phyloP scores from a whole-genome alignment of 2,113 vertebrate genomes.

The Equus przewalskii region DNA sequence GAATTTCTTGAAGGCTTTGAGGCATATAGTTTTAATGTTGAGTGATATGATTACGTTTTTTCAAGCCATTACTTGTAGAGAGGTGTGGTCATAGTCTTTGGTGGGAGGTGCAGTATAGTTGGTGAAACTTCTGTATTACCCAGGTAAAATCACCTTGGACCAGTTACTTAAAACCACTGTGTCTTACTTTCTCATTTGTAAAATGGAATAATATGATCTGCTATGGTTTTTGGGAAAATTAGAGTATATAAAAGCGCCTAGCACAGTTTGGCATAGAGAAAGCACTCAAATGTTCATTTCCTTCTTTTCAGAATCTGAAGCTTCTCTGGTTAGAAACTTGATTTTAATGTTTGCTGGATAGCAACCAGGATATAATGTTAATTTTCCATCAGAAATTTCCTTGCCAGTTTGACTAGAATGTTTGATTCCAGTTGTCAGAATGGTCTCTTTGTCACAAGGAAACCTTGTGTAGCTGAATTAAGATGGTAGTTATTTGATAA shows the following conservation, averaged over 20 bases:
- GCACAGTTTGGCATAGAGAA: neutral
- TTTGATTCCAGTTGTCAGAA: neutral
- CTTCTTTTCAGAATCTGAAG: neutral
- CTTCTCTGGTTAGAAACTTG: constrained; percentile 42
- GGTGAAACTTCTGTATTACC: neutral
- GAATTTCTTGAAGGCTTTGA: neutral
- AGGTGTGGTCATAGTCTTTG: neutral
- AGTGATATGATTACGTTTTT: neutral
- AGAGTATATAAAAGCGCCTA: neutral
- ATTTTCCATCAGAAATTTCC: constrained; percentile 24
- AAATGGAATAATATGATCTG: neutral
- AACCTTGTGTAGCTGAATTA: constrained; percentile 27
- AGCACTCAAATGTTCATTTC: neutral
- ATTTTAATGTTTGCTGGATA: neutral
- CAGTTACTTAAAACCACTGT: neutral
- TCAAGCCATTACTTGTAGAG: neutral
- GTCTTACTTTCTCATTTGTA: neutral
- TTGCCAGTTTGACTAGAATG: neutral
- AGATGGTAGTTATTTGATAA: constrained; percentile 41
- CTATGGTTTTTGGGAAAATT: neutral
- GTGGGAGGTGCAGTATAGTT: neutral
- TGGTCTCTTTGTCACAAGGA: neutral
- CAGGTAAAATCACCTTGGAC: neutral
- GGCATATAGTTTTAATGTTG: neutral
- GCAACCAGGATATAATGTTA: neutral